Evolutionary conservation across 2,888 invertebrate genomes (phyloP), one percentile per base, ranked within the genome.

Genomic region (Meliscaeva auricollis): DNA sequence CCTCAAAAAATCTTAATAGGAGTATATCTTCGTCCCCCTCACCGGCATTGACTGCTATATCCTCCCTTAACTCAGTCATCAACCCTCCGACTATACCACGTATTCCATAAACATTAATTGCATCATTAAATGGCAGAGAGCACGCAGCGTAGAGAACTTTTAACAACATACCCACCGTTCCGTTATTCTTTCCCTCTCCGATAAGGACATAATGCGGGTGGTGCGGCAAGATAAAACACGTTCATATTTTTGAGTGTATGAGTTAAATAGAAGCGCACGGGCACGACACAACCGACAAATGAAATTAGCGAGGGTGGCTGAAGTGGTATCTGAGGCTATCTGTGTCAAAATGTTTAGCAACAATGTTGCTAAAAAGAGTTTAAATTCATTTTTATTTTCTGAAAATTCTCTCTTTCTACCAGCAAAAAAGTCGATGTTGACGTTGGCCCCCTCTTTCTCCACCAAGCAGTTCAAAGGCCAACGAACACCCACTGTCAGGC

Each of bases 21-120:
- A 26, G 9, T 60, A 58, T 30, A 60, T 52, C 56, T 74, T 50
- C 62, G 64, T 38, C 8, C 30, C 30, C 20, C 13, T 38, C 2
- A 26, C 26, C 26, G n/a, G n/a, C 26, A 2, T 26, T 26, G 26
- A 26, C n/a, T n/a, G n/a, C n/a, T n/a, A 26, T 26, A 26, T 26
- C 44, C 1, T 15, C 38, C 8, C 60, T 15, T 20, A 7, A 20
- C 38, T n/a, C 64, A 66, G 58, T 44, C 56, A 76, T 58, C 76
- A 72, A 81, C 82, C 75, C 70, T 64, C 11, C 11, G 13, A 38
- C 68, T 54, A 7, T 9, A 6, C 9, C 30, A 22, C 22, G 46
- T 46, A 41, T 64, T 80, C 74, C 50, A 80, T 70, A 66, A 84
- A 75, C 80, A 84, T 84, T 84, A 84, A 84, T 84, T 84, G 79